Base-by-base conservation (phyloP, 2,797 vertebrate species). In the Lagorchestes hirsutus region DNA sequence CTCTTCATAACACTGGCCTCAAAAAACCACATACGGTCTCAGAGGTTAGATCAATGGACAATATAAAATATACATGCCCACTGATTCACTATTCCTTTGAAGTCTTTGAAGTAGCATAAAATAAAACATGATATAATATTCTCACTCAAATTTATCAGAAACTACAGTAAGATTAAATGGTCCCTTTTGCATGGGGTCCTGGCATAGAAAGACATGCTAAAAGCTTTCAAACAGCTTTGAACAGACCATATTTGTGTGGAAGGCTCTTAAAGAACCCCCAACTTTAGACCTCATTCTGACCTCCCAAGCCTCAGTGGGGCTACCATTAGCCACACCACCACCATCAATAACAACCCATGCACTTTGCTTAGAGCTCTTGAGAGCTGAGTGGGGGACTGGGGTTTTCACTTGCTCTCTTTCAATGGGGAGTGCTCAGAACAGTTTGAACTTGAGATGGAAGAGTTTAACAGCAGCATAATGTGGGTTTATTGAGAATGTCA, bases 41-140 rank as follows among this genome's bases (percentile, higher is more conserved):
- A 9, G 92, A 95, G 93, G 50, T 95, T 93, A 67, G 91, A 92
- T 97, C 95, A 92, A 91, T 95, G 94, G 55, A 4, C 62, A 90
- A 28, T 34, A 95, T 92, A 95, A 97, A 96, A 67, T 93, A 90
- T 31, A 93, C 50, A 56, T 87, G 22, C 28, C 40, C 12, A 9
- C 29, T 54, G 92, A 95, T 54, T 96, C 94, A 57, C 62, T 96
- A 52, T 96, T 96, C 46, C 74, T 97, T 93, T 95, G 91, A 96
- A 93, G 46, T 93, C 93, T 91, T 94, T 91, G 91, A 97, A 92
- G 82, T 74, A 57, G 93, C 87, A 92, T 87, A 67, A 95, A 96
- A 93, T 96, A 95, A 96, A 97, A 91, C 58, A 56, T 52, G 40
- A 55, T 34, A 11, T 95, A 67, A 94, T 93, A 91, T 82, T 58